Evolutionary conservation across 1,140 invertebrate species (phyloP), one percentile per base, ranked within the genome.

Genomic region (Venturia canescens): DNA sequence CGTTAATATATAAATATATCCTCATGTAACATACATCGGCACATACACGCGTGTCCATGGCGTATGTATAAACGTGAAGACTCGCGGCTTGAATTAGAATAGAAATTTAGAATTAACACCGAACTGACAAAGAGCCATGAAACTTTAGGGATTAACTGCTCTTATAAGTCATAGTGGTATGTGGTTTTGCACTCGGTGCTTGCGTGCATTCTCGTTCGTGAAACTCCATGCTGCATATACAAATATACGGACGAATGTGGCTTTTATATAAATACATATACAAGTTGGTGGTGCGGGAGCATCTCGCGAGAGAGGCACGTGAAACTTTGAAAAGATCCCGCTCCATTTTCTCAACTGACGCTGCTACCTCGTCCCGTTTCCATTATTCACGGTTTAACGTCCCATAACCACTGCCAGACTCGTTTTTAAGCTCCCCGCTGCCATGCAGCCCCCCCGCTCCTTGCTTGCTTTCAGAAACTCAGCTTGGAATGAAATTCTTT

Each of bases 91-190:
- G 72, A 60, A 75, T 57, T 75, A 75, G 72, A 75, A 75, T 60
- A 75, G 74, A 76, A 76, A 63, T 76, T 76, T 60, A 76, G 74
- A 76, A 76, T 76, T 63, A 76, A 76, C 74, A 76, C 74, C 13
- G 18, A 76, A 76, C 74, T 76, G 74, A 76, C 74, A 76, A 76
- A 63, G 74, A 34, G 74, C 74, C 29, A 76, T 63, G 74, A 76
- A 76, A 76, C 74, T 76, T 76, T 76, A 63, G 74, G 53, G 38
- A 76, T 76, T 76, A 76, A 76, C 74, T 63, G 74, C 53, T 76
- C 53, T 63, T 63, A 63, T 53, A 53, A 63, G 74, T 76, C 74
- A 76, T 26, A 27, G 53, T 21, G 18, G 50, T 66, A 27, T 76
- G 74, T 63, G 53, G 74, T 76, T 76, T 76, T 60, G 74, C 50